Conservation (phyloP, 2,113 vertebrate genomes). For the Trichechus manatus region DNA sequence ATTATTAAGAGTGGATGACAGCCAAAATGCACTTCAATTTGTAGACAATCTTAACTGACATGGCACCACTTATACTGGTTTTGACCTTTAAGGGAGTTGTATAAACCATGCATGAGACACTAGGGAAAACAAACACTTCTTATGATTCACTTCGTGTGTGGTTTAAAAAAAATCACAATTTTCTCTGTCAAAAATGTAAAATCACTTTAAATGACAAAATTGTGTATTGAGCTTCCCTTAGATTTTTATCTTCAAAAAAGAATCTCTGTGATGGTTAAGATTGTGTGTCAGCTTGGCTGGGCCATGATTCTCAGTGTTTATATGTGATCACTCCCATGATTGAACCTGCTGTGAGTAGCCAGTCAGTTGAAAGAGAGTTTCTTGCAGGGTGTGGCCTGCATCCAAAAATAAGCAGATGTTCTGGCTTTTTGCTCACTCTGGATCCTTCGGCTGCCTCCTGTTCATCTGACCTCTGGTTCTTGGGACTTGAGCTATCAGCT, state of each 20-base stretch:
- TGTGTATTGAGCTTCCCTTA: not conserved
- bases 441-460: no score
- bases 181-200: slow-evolving; percentile 33
- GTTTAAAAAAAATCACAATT: slow-evolving; percentile 8
- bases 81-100: slow-evolving; percentile 14
- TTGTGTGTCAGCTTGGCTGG: no score
- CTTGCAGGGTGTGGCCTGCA: no score
- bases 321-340: no score
- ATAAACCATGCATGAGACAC: not conserved
- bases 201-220: not conserved
- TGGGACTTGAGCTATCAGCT: no score
- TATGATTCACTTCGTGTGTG: not conserved
- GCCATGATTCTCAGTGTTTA: no score
- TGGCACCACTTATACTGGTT: not conserved
- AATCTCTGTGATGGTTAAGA: not conserved
- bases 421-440: no score
- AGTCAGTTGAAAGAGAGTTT: no score
- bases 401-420: no score
- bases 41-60: slow-evolving; percentile 38
- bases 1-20: not conserved
- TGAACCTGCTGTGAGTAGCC: no score
- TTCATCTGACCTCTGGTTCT: no score
- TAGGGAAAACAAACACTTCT: not conserved
- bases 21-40: not conserved
- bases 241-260: not conserved